Percentiles rank a stretch among this genome's conserved stretches.
These are phyloP conservation scores for Phylloscopus trochiloides DNA, from an alignment of 2,113 vertebrate species.

Conservation along the genomic window DNA sequence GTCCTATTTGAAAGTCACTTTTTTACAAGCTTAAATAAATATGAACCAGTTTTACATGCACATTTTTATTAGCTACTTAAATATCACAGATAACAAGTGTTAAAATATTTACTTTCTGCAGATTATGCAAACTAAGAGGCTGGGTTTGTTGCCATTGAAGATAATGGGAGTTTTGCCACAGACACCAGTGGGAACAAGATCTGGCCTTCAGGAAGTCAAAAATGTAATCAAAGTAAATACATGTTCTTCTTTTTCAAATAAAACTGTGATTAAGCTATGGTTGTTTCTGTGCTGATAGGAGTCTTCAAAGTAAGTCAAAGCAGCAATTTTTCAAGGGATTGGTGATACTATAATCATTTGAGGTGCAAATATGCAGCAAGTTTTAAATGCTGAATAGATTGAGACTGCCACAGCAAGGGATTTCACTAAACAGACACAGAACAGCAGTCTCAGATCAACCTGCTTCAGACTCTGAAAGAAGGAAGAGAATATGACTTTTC, in stretches of 20 bases:
- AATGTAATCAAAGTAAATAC: constrained; percentile 9
- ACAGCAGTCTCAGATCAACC: not conserved
- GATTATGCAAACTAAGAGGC: constrained; percentile 15
- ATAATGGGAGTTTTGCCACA: not conserved
- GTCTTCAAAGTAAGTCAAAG: not conserved
- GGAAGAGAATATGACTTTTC: not conserved
- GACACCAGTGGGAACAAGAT: not conserved
- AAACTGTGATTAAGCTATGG: not conserved
- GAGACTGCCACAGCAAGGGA: not conserved
- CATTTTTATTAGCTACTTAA: constrained; percentile 55
- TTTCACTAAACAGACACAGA: not conserved
- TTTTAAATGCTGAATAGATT: not conserved
- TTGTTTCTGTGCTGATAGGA: constrained; percentile 8
- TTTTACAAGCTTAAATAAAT: constrained; percentile 34
- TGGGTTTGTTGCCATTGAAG: constrained; percentile 17
- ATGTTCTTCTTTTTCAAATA: not conserved
- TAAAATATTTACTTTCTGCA: constrained; percentile 52
- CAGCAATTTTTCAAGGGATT: not conserved
- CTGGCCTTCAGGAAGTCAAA: not conserved
- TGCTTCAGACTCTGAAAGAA: not conserved
- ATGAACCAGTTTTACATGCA: constrained; percentile 1
- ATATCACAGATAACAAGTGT: constrained; percentile 19
- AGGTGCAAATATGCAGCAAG: not conserved
- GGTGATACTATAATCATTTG: not conserved
- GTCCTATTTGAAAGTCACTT: constrained; percentile 17